Conservation (phyloP, 2,797 vertebrate genomes). For the Lutjanus argentimaculatus region DNA sequence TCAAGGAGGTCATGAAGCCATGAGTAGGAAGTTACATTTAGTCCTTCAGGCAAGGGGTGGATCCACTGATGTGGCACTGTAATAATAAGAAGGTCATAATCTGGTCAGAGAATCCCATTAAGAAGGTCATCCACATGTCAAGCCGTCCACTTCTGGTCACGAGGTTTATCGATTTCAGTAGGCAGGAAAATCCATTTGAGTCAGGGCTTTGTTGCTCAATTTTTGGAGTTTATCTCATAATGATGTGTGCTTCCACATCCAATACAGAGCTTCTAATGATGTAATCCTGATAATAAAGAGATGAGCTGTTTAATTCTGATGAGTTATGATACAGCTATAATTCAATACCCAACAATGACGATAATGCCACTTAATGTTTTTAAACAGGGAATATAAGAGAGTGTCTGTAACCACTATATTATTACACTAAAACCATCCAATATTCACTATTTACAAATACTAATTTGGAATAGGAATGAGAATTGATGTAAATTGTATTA, state of each 20-base stretch:
- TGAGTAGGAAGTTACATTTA: conserved; percentile 49
- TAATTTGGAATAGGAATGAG: neutral
- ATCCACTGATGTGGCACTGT: conserved; percentile 28
- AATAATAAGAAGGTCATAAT: conserved; percentile 51
- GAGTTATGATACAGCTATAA: conserved; percentile 15
- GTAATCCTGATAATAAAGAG: conserved; percentile 28
- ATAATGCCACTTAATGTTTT: neutral
- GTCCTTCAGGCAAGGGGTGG: conserved; percentile 51
- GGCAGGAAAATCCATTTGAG: conserved; percentile 49
- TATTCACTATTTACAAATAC: neutral
- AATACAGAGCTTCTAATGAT: conserved; percentile 36
- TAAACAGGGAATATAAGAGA: neutral
- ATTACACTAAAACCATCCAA: too few species aligned
- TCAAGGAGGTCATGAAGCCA: conserved; percentile 43
- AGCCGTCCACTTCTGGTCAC: conserved; percentile 39
- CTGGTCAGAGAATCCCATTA: conserved; percentile 54
- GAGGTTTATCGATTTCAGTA: conserved; percentile 53
- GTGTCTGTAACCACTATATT: too few species aligned
- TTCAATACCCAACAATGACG: conserved; percentile 15
- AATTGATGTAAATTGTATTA: too few species aligned
- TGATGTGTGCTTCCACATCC: conserved; percentile 34
- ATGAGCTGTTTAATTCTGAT: conserved; percentile 4
- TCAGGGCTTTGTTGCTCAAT: conserved; percentile 16
- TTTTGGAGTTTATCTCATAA: conserved; percentile 31
- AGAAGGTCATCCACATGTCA: conserved; percentile 67